Percentiles rank a stretch among this genome's conserved stretches.
Conservation (phyloP, 2,113 vertebrate genomes). For the Falcunculus frontatus region DNA sequence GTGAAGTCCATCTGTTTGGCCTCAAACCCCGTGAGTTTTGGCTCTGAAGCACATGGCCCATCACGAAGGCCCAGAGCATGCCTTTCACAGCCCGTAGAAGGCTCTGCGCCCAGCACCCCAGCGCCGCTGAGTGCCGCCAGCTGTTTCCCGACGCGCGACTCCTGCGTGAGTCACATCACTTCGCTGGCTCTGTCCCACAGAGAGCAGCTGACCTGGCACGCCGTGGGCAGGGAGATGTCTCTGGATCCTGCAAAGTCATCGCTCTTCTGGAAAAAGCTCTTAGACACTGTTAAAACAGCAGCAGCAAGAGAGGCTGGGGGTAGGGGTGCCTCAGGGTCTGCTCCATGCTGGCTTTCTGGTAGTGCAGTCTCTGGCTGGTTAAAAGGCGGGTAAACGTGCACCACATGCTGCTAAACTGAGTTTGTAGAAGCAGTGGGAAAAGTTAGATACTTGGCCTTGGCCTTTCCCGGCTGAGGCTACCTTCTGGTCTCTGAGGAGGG, state of each 20-base stretch:
- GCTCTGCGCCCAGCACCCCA: neutral
- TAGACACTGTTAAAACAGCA: neutral
- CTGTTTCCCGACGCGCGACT: neutral
- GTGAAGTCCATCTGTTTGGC: slow-evolving; percentile 46
- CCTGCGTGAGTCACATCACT: neutral
- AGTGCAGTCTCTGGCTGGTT: neutral
- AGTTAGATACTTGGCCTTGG: neutral
- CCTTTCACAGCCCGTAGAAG: neutral
- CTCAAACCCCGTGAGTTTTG: neutral
- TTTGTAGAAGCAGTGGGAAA: neutral
- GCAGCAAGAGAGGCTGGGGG: accelerated
- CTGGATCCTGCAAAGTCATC: neutral
- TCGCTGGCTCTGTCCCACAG: accelerated
- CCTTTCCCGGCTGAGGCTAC: neutral
- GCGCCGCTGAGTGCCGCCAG: neutral
- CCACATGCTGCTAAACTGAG: neutral
- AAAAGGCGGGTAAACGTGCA: neutral
- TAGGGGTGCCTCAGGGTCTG: neutral
- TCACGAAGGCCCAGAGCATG: neutral
- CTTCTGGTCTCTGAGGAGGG: neutral
- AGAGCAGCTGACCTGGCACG: accelerated
- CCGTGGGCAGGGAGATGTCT: accelerated
- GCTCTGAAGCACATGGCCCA: neutral
- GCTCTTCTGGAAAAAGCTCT: neutral
- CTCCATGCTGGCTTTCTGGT: neutral